Conservation (phyloP, 2,888 invertebrate species). For the Drosophila anomelani region DNA sequence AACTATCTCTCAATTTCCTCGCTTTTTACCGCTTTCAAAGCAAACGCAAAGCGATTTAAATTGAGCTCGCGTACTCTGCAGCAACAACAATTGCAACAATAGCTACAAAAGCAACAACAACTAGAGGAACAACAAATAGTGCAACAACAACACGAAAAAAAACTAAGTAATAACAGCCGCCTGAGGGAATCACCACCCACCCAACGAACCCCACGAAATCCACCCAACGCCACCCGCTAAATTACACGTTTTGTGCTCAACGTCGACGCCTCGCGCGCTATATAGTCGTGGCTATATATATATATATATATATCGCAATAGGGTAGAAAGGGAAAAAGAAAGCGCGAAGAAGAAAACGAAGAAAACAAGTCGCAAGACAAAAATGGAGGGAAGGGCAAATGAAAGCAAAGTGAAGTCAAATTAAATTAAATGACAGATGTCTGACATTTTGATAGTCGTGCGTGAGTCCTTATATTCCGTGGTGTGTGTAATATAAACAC, state of each 20-base stretch:
- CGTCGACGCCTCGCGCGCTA: conserved; percentile 63
- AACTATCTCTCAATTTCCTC: conserved; percentile 17
- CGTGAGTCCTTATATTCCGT: conserved; percentile 33
- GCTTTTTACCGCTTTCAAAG: conserved; percentile 49
- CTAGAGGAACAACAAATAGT: conserved; percentile 37
- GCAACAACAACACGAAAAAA: conserved; percentile 8
- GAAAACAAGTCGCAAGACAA: conserved; percentile 5
- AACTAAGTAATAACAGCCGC: conserved; percentile 43
- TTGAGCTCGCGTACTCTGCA: conserved; percentile 65
- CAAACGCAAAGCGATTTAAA: conserved; percentile 68
- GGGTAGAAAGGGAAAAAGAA: conserved; percentile 40
- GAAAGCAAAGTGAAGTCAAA: conserved; percentile 79
- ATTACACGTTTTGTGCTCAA: conserved; percentile 72
- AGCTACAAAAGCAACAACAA: conserved; percentile 52
- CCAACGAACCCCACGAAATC: not conserved
- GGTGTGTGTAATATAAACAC: conserved; percentile 54
- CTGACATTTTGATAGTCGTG: conserved; percentile 74
- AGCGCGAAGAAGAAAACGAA: conserved; percentile 7
- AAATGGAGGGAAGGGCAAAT: conserved; percentile 57
- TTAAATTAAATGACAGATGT: conserved; percentile 81
- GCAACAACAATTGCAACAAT: conserved; percentile 26
- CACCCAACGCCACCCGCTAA: conserved; percentile 44
- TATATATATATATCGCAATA: conserved; percentile 18
- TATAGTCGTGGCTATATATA: conserved; percentile 8
- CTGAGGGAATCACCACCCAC: conserved; percentile 17